These are phyloP conservation scores for Andrena camellia DNA, from an alignment of 2,888 invertebrate genomes.

Conservation along the genomic window DNA sequence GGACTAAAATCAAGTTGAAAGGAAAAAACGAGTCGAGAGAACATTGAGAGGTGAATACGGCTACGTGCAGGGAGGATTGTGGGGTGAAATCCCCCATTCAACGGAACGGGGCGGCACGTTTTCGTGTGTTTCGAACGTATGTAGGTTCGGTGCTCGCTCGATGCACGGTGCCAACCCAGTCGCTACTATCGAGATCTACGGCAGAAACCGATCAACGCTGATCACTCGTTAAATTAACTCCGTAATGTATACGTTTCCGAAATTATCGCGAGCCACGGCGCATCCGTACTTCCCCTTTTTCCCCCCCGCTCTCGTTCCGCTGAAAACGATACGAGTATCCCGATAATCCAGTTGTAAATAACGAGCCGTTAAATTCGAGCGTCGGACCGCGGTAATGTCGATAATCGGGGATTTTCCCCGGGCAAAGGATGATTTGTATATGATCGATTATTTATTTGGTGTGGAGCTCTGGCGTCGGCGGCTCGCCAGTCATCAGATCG, in stretches of 20 bases:
- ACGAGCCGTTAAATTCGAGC: conserved; percentile 66
- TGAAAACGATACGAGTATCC: conserved; percentile 36
- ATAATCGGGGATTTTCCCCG: conserved; percentile 68
- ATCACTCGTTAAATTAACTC: conserved; percentile 28
- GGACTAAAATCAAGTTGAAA: conserved; percentile 15
- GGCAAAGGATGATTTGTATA: conserved; percentile 64
- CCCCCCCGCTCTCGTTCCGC: not conserved
- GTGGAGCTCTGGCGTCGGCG: conserved; percentile 10
- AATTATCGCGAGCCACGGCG: conserved; percentile 18
- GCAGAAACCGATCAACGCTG: not conserved
- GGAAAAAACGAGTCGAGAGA: not conserved
- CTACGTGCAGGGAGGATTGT: not conserved
- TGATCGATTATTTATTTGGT: conserved; percentile 68
- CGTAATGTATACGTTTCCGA: conserved; percentile 23
- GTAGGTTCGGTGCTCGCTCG: not conserved
- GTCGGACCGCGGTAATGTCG: conserved; percentile 61
- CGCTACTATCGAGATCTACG: not conserved
- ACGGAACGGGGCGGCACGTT: not conserved
- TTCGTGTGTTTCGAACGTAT: not conserved
- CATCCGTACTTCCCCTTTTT: conserved; percentile 1
- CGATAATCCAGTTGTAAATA: conserved; percentile 71
- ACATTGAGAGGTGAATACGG: not conserved
- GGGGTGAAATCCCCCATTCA: not conserved
- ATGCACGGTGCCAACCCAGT: not conserved
- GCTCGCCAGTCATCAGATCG: conserved; percentile 20